Base-by-base conservation (phyloP, 2,113 vertebrate genomes). In the Thalassarche chlororhynchos region DNA sequence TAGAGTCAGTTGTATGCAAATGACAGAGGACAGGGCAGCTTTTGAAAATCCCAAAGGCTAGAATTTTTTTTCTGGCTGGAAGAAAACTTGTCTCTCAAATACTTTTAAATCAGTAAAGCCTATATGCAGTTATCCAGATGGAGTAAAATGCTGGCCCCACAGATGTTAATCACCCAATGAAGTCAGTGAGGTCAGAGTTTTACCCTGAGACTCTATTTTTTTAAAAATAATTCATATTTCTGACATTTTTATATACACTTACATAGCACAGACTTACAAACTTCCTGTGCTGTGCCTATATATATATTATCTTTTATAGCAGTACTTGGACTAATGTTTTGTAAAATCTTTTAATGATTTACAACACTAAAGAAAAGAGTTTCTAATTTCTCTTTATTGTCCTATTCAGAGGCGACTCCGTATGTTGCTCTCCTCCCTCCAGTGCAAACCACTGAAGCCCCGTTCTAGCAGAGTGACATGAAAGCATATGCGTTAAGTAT, bases 171-270 rank as follows among this genome's bases (percentile, higher is more conserved):
- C 71, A 94, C 23, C 71, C 86, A 64, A 8, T 86, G n/a, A 90
- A 94, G 69, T 87, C 68, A 71, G 55, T 10, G 26, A 49, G 79
- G 83, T 84, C 80, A 89, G 71, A 72, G 28, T 84, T 78, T 89
- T 84, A 89, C 28, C 47, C 77, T 20, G 40, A 89, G 28, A 57
- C 17, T 57, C 32, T 82, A 51, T 84, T 84, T 87, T 60, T 83
- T 74, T n/a, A 70, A 81, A 94, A 93, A 90, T 57, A 87, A 60
- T 25, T 89, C n/a, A 34, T 68, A 23, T 84, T 87, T 91, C 52
- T 95, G 91, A 72, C 78, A 72, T 75, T 93, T 95, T 96, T 82
- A 94, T 87, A 65, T 42, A 78, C 17, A 62, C 40, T 91, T 89
- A 70, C 11, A n/a, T 52, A 85, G 65, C 46, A 42, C 23, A 84